These are phyloP conservation scores for Volucella inflata DNA, from an alignment of 2,888 invertebrate species.

Conservation along the genomic window DNA sequence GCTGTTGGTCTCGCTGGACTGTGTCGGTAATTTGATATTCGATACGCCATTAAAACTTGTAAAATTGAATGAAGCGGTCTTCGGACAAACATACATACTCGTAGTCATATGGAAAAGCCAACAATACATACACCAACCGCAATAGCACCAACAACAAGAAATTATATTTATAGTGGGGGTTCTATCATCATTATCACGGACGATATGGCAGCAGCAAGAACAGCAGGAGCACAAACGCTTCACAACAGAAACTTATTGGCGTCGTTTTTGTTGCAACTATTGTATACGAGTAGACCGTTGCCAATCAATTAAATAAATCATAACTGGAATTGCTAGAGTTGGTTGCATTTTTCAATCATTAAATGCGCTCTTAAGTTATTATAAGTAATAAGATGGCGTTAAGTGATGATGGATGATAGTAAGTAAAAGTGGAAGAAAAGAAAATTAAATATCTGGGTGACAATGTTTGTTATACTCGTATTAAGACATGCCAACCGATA, in stretches of 20 bases:
- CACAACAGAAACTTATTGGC: too few species aligned
- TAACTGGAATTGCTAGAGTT: neutral
- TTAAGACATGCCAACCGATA: too few species aligned
- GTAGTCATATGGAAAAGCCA: constrained; percentile 32
- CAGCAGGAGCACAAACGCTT: neutral
- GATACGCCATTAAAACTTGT: constrained; percentile 79
- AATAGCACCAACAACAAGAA: neutral
- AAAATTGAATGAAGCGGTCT: constrained; percentile 77
- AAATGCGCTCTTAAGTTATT: too few species aligned
- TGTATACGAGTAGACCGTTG: too few species aligned
- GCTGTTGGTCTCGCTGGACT: constrained; percentile 76
- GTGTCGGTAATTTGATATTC: constrained; percentile 78
- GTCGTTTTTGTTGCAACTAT: too few species aligned
- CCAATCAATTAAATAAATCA: neutral
- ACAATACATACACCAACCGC: neutral
- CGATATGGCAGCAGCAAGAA: constrained; percentile 35
- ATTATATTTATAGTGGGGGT: constrained; percentile 51
- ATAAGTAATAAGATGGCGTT: too few species aligned
- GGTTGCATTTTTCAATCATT: neutral
- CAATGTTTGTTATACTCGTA: too few species aligned
- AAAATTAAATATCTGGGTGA: too few species aligned
- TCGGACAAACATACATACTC: constrained; percentile 49
- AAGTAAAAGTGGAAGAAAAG: too few species aligned
- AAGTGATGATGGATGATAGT: too few species aligned
- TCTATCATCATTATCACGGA: constrained; percentile 69